Base-by-base conservation (phyloP, 2,113 vertebrate species). In the Pelecanoides urinatrix region DNA sequence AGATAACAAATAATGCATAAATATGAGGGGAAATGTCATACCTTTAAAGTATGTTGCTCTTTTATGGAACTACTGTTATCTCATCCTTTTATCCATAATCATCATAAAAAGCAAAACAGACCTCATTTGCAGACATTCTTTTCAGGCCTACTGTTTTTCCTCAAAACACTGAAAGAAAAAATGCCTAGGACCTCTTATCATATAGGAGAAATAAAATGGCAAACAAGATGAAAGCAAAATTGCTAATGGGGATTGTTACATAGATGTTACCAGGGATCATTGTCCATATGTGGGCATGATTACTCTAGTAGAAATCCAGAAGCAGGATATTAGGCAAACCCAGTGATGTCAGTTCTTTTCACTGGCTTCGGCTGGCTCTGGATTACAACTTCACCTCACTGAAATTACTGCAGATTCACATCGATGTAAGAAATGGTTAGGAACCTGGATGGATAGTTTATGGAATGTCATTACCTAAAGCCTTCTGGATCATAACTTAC, bases 181-280 rank as follows among this genome's bases (percentile, higher is more conserved):
- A 40, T 55, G 42, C 9, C 42, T 40, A 12, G 66, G 36, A 92
- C 47, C 66, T 90, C 72, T 89, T 85, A 81, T 72, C 49, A 50
- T 29, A 26, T 2, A 66, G 65, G 42, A 53, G 34, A 90, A 96
- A 85, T 86, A 49, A 58, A 94, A 70, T 0, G 76, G 53, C 44
- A 70, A 61, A 68, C 11, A 92, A 87, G 89, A 91, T 95, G 91
- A 95, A 95, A 97, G 91, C 42, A 91, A 86, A 78, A 65, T 40
- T 47, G 47, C 65, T 65, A 27, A 55, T 20, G 6, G 34, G 8
- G n/a, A 27, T 38, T 49, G 45, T 67, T 65, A 42, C 26, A 42
- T 22, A 80, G 79, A 38, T 36, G 12, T 71, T 62, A 32, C 22
- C 9, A 23, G 56, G 79, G 56, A 63, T 30, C 68, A 62, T 0